Evolutionary conservation across 2,113 vertebrate species (phyloP).

Genomic region (Carassius gibelio): DNA sequence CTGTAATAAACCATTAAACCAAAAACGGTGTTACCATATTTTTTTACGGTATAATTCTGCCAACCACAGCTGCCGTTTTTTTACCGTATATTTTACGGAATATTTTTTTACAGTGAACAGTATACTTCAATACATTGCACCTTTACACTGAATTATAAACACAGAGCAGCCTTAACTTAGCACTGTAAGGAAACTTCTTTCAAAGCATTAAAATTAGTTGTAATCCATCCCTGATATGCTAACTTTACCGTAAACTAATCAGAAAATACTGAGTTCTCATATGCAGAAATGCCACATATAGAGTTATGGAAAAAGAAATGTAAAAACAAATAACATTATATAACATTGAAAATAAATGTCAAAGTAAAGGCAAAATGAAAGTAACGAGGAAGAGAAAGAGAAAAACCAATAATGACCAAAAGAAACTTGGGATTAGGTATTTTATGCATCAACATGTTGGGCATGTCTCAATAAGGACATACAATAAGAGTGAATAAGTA

Average conservation of each 20-base stretch:
- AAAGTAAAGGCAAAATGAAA: neutral
- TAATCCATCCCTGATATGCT: neutral
- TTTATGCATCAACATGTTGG: neutral
- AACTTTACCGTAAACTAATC: too few species aligned
- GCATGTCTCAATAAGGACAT: conserved; percentile 46
- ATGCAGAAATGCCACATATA: neutral
- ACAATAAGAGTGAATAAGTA: conserved; percentile 46
- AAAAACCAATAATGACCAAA: neutral
- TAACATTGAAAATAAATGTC: neutral
- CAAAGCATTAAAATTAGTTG: neutral
- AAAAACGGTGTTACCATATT: too few species aligned
- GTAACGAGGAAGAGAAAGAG: neutral
- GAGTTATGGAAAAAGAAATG: neutral
- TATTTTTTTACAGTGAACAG: too few species aligned
- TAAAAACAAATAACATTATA: neutral
- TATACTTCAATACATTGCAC: too few species aligned
- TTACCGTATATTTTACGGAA: too few species aligned
- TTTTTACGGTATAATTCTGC: too few species aligned
- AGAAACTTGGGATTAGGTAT: neutral
- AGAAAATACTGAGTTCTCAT: neutral
- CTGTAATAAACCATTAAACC: too few species aligned
- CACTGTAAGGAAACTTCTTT: too few species aligned
- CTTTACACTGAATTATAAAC: too few species aligned
- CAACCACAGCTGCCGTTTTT: too few species aligned
- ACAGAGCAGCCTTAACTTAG: too few species aligned